Evolutionary conservation across 2,113 vertebrate genomes (phyloP), one percentile per base, ranked within the genome.

Genomic region (Mellivora capensis): DNA sequence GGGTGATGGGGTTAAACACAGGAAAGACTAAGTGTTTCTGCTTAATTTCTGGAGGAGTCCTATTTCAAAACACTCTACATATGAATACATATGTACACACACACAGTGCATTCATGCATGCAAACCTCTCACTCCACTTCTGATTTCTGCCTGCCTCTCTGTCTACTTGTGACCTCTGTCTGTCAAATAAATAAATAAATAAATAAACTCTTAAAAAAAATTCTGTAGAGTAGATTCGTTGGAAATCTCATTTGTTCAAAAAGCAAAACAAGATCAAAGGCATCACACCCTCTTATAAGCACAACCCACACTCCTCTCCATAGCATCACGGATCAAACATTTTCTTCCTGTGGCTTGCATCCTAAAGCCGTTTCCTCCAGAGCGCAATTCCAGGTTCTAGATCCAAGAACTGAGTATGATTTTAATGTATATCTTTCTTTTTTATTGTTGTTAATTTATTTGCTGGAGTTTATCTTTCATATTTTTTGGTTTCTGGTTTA

Each of bases 401-500:
- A 84, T 59, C 64, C 29, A 69, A n/a, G 42, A 92, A 44, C 76
- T 39, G 62, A 17, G 47, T 87, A 72, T 27, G 31, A 21, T n/a
- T 90, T 54, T 84, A 83, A 59, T 44, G 17, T 54, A n/a, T n/a
- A 34, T 71, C 15, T 83, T 90, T 69, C 23, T 79, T 29, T 25
- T 39, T 57, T 67, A 2, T 39, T 52, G 27, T n/a, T 71, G 52
- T 71, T 47, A 37, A 15, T 79, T 79, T 31, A 86, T 72, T 95
- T 93, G 57, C 39, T 52, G 29, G 57, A 76, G 39, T 81, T 82
- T 69, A 25, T 37, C 42, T 85, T 62, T 80, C 62, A 71, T 92
- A 52, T 52, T 71, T 96, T 96, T 89, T 62, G 61, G 27, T 67
- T 95, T 93, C 90, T 76, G 31, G 39, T 90, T 82, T 79, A 11